Conservation (phyloP, 2,113 vertebrate species). For the Nibea albiflora region DNA sequence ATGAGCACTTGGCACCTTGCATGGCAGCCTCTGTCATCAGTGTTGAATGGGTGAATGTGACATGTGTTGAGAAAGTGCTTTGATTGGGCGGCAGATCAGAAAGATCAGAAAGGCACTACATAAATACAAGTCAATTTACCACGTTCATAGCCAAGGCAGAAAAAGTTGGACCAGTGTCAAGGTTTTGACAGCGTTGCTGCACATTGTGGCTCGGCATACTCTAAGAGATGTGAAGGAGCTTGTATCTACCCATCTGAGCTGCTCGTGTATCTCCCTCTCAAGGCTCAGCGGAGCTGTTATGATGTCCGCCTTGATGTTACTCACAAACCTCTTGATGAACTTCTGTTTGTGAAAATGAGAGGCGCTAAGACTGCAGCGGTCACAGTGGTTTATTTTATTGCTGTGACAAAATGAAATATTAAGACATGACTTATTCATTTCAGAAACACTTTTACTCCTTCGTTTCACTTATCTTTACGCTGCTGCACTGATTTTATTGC, state of each 20-base stretch:
- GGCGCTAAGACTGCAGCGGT: neutral
- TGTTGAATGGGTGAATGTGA: too few species aligned
- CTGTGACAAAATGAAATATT: neutral
- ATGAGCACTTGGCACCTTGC: too few species aligned
- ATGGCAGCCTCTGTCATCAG: too few species aligned
- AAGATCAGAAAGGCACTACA: too few species aligned
- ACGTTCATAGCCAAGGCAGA: neutral
- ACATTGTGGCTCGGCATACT: neutral
- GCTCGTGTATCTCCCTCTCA: conserved; percentile 20
- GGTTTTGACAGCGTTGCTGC: conserved; percentile 8
- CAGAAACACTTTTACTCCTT: neutral
- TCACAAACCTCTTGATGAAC: conserved; percentile 37
- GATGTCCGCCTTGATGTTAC: conserved; percentile 29
- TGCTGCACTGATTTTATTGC: neutral
- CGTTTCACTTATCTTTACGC: neutral
- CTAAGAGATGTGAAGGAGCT: neutral
- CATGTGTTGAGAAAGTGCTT: too few species aligned
- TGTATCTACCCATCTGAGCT: conserved; percentile 22
- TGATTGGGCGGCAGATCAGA: too few species aligned
- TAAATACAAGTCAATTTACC: too few species aligned
- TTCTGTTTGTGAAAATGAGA: conserved; percentile 5
- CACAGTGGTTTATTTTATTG: conserved; percentile 26
- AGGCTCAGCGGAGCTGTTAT: conserved; percentile 34
- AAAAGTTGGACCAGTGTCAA: neutral
- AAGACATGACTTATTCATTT: neutral